phyloP scores from a whole-genome alignment of 2,888 invertebrate species.

The Himalopsyche kuldschensis region DNA sequence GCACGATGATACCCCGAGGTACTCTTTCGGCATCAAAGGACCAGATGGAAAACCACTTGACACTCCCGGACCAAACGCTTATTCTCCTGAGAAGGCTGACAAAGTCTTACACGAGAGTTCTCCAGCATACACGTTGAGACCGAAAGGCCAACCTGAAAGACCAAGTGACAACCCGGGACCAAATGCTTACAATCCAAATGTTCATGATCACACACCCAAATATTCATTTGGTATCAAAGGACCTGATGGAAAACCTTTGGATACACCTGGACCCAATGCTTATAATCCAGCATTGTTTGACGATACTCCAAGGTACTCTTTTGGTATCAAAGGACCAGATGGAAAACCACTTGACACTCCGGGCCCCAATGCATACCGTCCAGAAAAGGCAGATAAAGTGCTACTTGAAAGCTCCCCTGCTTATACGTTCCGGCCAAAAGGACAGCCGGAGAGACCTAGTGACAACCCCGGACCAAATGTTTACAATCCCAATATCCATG shows the following conservation, averaged over 20 bases:
- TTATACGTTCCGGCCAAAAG: slow-evolving; percentile 56
- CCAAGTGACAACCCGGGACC: slow-evolving; percentile 57
- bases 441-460: slow-evolving; percentile 48
- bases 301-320: slow-evolving; percentile 72
- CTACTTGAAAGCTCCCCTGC: slow-evolving; percentile 58
- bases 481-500: slow-evolving; percentile 58
- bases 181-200: slow-evolving; percentile 62
- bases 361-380: slow-evolving; percentile 62
- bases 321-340: slow-evolving; percentile 67
- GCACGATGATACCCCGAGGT: slow-evolving; percentile 65
- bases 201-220: slow-evolving; percentile 58
- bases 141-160: slow-evolving; percentile 50
- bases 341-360: slow-evolving; percentile 63
- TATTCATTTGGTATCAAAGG: slow-evolving; percentile 66
- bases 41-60: slow-evolving; percentile 60
- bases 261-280: slow-evolving; percentile 66
- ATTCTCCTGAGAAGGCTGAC: slow-evolving; percentile 61
- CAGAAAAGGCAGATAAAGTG: slow-evolving; percentile 48
- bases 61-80: slow-evolving; percentile 65
- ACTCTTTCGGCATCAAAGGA: slow-evolving; percentile 71
- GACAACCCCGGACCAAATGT: slow-evolving; percentile 61
- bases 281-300: slow-evolving; percentile 53
- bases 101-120: slow-evolving; percentile 57
- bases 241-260: slow-evolving; percentile 53
- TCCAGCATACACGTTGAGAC: slow-evolving; percentile 57